Evolutionary conservation across 1,140 invertebrate genomes (phyloP).

Genomic region (Zophobas morio): DNA sequence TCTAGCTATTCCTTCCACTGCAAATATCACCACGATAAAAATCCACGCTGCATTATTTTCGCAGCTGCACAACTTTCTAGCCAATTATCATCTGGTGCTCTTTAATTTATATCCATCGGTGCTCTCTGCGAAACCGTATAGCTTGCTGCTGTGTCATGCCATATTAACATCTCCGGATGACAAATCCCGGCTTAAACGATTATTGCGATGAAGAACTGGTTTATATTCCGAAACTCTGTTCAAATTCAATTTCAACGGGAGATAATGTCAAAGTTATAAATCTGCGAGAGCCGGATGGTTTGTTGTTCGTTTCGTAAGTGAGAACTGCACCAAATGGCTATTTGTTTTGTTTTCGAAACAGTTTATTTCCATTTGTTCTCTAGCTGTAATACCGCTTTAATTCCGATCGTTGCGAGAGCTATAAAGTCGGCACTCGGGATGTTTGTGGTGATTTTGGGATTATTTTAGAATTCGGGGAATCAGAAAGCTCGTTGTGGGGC

Average conservation of each 20-base stretch:
- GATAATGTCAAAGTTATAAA: slow-evolving; percentile 5
- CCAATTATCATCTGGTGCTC: slow-evolving; percentile 37
- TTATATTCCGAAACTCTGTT: not conserved
- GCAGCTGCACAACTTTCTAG: slow-evolving; percentile 36
- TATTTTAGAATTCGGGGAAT: slow-evolving; percentile 20
- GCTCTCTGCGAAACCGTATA: slow-evolving; percentile 23
- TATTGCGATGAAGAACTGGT: slow-evolving; percentile 20
- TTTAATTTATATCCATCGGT: slow-evolving; percentile 23
- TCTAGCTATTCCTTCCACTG: slow-evolving; percentile 38
- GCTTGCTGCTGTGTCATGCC: slow-evolving; percentile 22
- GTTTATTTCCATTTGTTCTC: slow-evolving; percentile 15
- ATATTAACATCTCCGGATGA: slow-evolving; percentile 24
- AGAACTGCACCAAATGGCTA: not conserved
- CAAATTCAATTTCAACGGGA: slow-evolving; percentile 8
- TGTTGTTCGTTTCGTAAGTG: not conserved
- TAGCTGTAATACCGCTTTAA: not conserved
- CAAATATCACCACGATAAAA: slow-evolving; percentile 29
- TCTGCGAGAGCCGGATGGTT: not conserved
- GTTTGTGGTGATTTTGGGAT: slow-evolving; percentile 8
- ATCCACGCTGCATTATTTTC: slow-evolving; percentile 19
- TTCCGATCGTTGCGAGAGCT: slow-evolving; percentile 3
- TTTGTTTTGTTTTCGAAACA: slow-evolving; percentile 4
- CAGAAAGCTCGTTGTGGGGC: not conserved
- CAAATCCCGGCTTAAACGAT: slow-evolving; percentile 26
- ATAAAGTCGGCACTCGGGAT: slow-evolving; percentile 10